Base-by-base conservation (phyloP, 2,797 vertebrate genomes). In the Numenius phaeopus region DNA sequence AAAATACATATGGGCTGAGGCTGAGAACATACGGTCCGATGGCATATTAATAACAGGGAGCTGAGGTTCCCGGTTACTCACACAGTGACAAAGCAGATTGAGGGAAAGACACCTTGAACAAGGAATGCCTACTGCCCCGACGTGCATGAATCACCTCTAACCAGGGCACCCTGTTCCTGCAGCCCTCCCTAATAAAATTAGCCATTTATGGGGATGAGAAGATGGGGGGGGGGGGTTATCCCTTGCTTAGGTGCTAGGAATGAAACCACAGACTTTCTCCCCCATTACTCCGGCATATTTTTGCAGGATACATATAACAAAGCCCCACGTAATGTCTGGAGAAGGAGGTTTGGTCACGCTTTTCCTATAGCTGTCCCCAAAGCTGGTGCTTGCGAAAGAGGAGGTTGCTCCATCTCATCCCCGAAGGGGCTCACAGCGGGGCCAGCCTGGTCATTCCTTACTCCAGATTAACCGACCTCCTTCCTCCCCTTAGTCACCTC, bases 11-110 rank as follows among this genome's bases (percentile, higher is more conserved):
- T 90, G 91, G 85, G 83, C 96, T 82, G 94, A 57, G 90, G 65
- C 90, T 61, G 65, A 69, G 80, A 94, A 82, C 97, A 90, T 87
- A 95, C 80, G 93, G 96, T 91, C 78, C 9, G n/a, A 40, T 70
- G 40, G 70, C 79, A 61, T 71, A 83, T 94, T 88, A 87, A 93
- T 71, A 94, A 84, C 87, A 85, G 69, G 77, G 92, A 83, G 84
- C 49, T 2, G 83, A 96, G 92, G 86, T 75, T 94, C 94, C 44
- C 95, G n/a, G 12, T 94, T 97, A 97, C 86, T 96, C 97, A 95
- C 70, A 19, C 3, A 2, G 69, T 39, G 13, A n/a, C 54, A 9
- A 23, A 93, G 89, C 95, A 96, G 92, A 79, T 15, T 20, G 94
- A 95, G 79, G 77, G 54, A 88, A 70, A 91, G 81, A 73, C 79